phyloP scores from a whole-genome alignment of 1,140 invertebrate genomes.

The Eriosoma lanigerum region DNA sequence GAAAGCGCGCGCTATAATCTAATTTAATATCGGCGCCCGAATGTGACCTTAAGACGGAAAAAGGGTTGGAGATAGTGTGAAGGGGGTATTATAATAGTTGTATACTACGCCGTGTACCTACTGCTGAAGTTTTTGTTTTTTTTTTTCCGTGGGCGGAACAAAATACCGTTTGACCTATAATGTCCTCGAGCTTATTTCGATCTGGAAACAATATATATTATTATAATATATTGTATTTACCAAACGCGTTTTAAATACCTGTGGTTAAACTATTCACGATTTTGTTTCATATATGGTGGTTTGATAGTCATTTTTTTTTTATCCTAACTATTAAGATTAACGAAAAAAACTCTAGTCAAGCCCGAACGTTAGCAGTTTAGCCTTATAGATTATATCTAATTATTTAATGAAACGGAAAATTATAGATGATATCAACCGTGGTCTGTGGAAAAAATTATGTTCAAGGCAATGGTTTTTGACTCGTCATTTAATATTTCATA shows the following conservation, averaged over 20 bases:
- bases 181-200: slow-evolving; percentile 35
- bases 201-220: slow-evolving; percentile 29
- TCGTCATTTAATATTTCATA: not conserved
- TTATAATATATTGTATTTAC: not conserved
- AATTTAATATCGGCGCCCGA: slow-evolving; percentile 20
- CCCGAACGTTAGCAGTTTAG: not conserved
- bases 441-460: slow-evolving; percentile 12
- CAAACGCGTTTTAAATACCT: not conserved
- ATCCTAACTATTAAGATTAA: not conserved
- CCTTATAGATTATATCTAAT: slow-evolving; percentile 1
- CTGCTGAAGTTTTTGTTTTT: slow-evolving; percentile 28
- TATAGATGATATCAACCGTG: not conserved
- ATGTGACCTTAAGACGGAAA: slow-evolving; percentile 26
- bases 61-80: slow-evolving; percentile 20
- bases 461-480: slow-evolving; percentile 7
- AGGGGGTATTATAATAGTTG: not conserved
- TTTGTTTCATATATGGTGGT: not conserved
- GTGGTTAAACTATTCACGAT: slow-evolving; percentile 22
- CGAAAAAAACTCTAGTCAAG: not conserved
- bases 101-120: not conserved
- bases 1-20: slow-evolving; percentile 4
- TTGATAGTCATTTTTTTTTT: not conserved
- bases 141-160: slow-evolving; percentile 30
- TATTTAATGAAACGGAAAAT: slow-evolving; percentile 31
- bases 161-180: slow-evolving; percentile 36